These are phyloP conservation scores for Lypha dubia DNA, from an alignment of 2,888 invertebrate species.

Conservation along the genomic window DNA sequence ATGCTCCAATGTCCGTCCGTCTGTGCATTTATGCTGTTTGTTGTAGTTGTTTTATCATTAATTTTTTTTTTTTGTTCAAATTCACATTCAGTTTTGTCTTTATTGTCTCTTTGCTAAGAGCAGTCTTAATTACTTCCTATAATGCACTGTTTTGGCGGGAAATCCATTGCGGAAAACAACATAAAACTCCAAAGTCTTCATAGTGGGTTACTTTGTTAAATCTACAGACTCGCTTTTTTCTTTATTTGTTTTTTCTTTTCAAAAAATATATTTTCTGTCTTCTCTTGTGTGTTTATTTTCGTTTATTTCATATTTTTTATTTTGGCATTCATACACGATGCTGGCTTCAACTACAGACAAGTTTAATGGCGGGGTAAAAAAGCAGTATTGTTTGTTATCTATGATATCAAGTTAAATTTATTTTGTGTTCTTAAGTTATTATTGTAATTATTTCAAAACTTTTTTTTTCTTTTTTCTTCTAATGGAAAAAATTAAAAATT, in stretches of 20 bases:
- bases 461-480: constrained; percentile 4
- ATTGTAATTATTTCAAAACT: constrained; percentile 22
- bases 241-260: not conserved
- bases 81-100: constrained; percentile 73
- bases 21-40: constrained; percentile 17
- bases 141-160: constrained; percentile 75
- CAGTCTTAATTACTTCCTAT: constrained; percentile 81
- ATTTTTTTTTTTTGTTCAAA: constrained; percentile 48
- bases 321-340: constrained; percentile 45
- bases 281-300: not conserved
- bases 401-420: constrained; percentile 59
- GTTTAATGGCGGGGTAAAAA: constrained; percentile 57
- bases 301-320: constrained; percentile 1
- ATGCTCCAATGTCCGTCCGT: constrained; percentile 63
- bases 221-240: constrained; percentile 36
- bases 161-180: constrained; percentile 72
- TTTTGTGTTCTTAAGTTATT: constrained; percentile 64
- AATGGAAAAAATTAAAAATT: constrained; percentile 1
- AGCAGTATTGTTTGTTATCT: constrained; percentile 58
- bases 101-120: constrained; percentile 74
- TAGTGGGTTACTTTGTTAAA: constrained; percentile 69
- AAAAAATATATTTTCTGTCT: not conserved
- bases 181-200: constrained; percentile 70
- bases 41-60: constrained; percentile 31
- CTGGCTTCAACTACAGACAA: constrained; percentile 53